Base-by-base conservation (phyloP, 2,888 invertebrate species). In the Parnassius apollo region DNA sequence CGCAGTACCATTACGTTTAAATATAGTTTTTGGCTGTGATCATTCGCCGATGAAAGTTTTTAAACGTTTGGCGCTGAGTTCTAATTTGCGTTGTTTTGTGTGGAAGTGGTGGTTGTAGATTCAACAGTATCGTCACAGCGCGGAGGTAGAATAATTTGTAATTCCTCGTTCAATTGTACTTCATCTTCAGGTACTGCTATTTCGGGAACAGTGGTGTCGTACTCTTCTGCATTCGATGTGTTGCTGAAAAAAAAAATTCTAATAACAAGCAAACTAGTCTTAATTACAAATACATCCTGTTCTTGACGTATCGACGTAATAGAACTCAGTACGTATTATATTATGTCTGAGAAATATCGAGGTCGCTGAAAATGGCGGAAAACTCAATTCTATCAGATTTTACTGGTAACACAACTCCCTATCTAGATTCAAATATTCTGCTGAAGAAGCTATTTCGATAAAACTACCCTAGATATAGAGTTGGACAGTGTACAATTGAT, bases 141-240 rank as follows among this genome's bases (percentile, higher is more conserved):
- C 4, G 91, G 91, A 0, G 91, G 90, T 2, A 91, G 77, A 11
- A 91, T 88, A 25, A 90, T 89, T 65, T 91, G 91, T 35, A 91
- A 75, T 67, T 91, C 89, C 57, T 90, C 91, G 61, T 81, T 78
- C 3, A 86, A 72, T 62, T 81, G 85, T 1, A 85, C 80, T 67
- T 90, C 90, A 66, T 90, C 90, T 66, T 90, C 91, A 0, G 81
- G 83, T 4, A 80, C 69, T 0, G 75, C 63, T 42, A 85, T 86
- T n/a, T 82, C 85, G 1, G 82, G 73, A 1, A 86, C 79, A 48
- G 69, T 70, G 0, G 69, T 72, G 68, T 87, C 85, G 62, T 74
- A 82, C 22, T 86, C 84, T 69, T 88, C 88, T 52, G 74, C 79
- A 42, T 76, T 67, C 49, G 81, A 72, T 51, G 73, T 65, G 22